Percentiles rank a stretch among this genome's conserved stretches.
These are phyloP conservation scores for Enteromius viviparus DNA, from an alignment of 2,797 vertebrate genomes.

Conservation along the genomic window DNA sequence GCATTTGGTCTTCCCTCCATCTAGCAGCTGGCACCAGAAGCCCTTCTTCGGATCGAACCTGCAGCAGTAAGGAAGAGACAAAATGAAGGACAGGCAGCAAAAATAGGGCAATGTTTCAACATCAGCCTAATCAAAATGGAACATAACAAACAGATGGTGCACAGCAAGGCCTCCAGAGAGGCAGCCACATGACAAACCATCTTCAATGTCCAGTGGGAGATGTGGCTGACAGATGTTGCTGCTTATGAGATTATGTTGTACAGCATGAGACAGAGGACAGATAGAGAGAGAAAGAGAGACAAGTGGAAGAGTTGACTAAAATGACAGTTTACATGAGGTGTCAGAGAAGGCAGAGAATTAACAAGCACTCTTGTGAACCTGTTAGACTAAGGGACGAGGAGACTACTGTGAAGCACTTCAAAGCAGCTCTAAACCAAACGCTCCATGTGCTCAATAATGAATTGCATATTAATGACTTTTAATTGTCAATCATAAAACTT, in stretches of 20 bases:
- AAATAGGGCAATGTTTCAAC: conserved; percentile 48
- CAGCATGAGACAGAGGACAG: conserved; percentile 26
- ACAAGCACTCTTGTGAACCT: conserved; percentile 24
- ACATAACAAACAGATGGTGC: conserved; percentile 54
- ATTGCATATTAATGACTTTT: conserved; percentile 29
- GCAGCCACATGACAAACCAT: conserved; percentile 52
- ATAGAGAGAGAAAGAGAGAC: conserved; percentile 24
- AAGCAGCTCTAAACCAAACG: conserved; percentile 39
- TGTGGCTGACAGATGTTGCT: conserved; percentile 58
- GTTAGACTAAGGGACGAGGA: conserved; percentile 10
- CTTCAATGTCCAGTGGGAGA: conserved; percentile 51
- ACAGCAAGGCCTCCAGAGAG: conserved; percentile 52
- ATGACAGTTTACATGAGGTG: not conserved
- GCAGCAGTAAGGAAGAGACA: conserved; percentile 28
- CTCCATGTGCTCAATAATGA: conserved; percentile 32
- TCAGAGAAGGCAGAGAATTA: conserved; percentile 10
- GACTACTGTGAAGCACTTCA: conserved; percentile 29
- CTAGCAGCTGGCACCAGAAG: conserved; percentile 98
- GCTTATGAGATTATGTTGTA: conserved; percentile 60
- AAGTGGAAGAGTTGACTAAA: not conserved
- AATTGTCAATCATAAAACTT: conserved; percentile 36
- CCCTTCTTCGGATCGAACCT: conserved; percentile 99
- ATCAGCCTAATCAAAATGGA: conserved; percentile 49
- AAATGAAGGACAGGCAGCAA: conserved; percentile 45
- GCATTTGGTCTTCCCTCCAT: conserved; percentile 97